Percentiles rank a stretch among this genome's conserved stretches.
Conservation (phyloP, 1,140 invertebrate species). For the Brachionus plicatilis region DNA sequence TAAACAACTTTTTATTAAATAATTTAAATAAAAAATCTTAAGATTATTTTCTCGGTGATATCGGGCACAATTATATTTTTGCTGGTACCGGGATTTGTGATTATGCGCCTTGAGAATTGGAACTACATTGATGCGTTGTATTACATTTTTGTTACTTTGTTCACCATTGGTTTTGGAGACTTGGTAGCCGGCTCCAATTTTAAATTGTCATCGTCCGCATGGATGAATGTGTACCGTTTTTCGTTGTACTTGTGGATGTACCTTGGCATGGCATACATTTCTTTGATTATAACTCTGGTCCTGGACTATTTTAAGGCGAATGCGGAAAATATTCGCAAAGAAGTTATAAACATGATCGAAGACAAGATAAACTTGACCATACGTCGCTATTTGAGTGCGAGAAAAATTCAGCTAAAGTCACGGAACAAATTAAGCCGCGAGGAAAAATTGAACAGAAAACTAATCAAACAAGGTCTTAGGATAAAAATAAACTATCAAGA, state of each 20-base stretch:
- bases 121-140: constrained; percentile 96
- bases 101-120: constrained; percentile 89
- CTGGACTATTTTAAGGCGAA: constrained; percentile 12
- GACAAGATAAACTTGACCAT: constrained; percentile 16
- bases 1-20: not conserved
- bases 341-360: not conserved
- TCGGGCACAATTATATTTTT: constrained; percentile 58
- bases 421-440: not conserved
- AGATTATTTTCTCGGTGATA: not conserved
- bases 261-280: constrained; percentile 10
- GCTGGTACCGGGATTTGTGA: constrained; percentile 88
- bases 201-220: not conserved
- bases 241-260: constrained; percentile 7
- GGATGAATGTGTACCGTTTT: constrained; percentile 7
- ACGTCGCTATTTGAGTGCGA: not conserved
- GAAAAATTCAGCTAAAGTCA: not conserved
- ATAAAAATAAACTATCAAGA: constrained; percentile 13
- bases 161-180: constrained; percentile 75
- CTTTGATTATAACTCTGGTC: not conserved
- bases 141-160: constrained; percentile 96
- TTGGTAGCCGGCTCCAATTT: constrained; percentile 56
- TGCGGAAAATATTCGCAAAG: constrained; percentile 13
- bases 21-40: not conserved
- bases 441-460: not conserved
- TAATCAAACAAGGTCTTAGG: not conserved